Base-by-base conservation (phyloP, 2,113 vertebrate genomes). In the Osmerus eperlanus region DNA sequence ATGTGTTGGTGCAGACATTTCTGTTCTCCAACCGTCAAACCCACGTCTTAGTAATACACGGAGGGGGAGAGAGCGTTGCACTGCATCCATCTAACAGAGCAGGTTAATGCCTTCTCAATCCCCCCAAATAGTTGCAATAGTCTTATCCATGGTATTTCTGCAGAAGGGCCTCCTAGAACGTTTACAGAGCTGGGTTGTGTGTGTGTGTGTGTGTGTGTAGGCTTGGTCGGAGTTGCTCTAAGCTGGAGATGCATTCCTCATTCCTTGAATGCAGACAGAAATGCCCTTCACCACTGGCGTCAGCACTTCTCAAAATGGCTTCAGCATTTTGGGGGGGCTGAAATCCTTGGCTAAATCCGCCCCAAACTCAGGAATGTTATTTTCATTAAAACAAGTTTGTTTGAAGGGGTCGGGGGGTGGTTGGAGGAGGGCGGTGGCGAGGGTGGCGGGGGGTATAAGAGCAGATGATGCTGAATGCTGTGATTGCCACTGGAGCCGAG, bases 361-460 rank as follows among this genome's bases (percentile, higher is more conserved):
- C 79, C 79, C 82, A 36, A 89, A 86, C 79, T 83, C 79, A 73
- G 87, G 83, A 87, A 89, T 87, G 86, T 36, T 84, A 80, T 88
- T 89, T 90, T 90, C 86, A 86, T 90, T 90, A 88, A 86, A 86
- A 80, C 75, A 71, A 81, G 88, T 86, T 87, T 85, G 86, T 89
- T 89, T 90, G 84, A 88, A 86, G 79, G 85, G 87, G 87, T 86
- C 81, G 81, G 67, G 81, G 32, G 32, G 25, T 2, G 25, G 25
- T 28, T 73, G 79, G 71, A 80, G 76, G 82, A 70, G 77, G 70
- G 65, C 23, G 28, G n/a, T 70, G 71, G 76, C 68, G 76, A 75
- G 3, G 29, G 29, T 36, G 32, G 32, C 4, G 32, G 63, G 68
- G 73, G 70, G 67, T 71, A 82, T 86, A 81, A 79, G 67, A 82